These are phyloP conservation scores for Serinus canaria DNA, from an alignment of 2,113 vertebrate species.

Conservation along the genomic window DNA sequence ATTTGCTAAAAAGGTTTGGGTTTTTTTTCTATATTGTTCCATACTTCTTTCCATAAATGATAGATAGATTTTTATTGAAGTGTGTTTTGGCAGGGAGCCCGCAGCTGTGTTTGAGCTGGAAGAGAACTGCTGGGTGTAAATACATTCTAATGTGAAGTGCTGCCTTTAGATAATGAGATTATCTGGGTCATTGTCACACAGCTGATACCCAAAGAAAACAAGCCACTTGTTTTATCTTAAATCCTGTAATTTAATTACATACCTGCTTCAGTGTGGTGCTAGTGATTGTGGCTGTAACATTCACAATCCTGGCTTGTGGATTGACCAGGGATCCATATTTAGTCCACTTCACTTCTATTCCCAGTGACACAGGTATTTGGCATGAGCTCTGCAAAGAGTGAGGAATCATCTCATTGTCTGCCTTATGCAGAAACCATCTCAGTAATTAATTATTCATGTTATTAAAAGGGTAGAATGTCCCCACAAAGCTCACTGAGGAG, in stretches of 20 bases:
- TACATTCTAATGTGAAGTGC: neutral
- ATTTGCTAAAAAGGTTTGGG: neutral
- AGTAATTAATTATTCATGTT: neutral
- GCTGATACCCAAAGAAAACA: neutral
- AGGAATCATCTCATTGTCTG: neutral
- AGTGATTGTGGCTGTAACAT: conserved; percentile 73
- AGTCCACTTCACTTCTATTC: conserved; percentile 88
- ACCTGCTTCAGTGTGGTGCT: conserved; percentile 58
- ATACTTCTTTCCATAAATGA: neutral
- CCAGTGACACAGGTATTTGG: conserved; percentile 82
- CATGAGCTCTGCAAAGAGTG: conserved; percentile 71
- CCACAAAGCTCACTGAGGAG: neutral
- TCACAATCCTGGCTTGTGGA: conserved; percentile 87
- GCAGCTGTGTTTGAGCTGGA: neutral
- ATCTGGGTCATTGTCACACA: neutral
- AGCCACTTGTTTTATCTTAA: neutral
- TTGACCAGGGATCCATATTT: conserved; percentile 89
- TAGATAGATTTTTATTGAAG: neutral
- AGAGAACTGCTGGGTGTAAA: neutral
- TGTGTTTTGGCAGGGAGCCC: neutral
- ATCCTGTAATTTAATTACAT: neutral
- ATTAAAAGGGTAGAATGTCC: neutral
- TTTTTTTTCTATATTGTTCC: neutral
- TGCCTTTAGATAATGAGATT: conserved; percentile 3
- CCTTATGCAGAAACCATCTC: neutral